phyloP scores from a whole-genome alignment of 2,113 vertebrate genomes.

The Ammodramus savannarum region DNA sequence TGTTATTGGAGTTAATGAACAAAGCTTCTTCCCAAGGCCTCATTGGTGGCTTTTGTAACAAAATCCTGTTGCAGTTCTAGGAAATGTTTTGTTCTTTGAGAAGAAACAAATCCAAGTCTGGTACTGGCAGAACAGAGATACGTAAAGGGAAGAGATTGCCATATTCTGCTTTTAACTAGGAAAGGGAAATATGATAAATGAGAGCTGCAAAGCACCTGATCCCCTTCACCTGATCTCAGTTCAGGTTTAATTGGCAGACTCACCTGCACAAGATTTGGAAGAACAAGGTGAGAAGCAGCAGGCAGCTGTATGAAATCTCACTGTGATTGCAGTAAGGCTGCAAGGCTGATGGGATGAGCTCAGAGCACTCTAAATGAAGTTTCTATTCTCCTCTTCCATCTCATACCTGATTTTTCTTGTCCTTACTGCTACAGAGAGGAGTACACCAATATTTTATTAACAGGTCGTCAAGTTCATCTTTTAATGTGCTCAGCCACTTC shows the following conservation, averaged over 20 bases:
- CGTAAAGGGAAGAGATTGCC: neutral
- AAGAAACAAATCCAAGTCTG: neutral
- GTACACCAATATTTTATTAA: neutral
- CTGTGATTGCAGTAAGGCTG: accelerated
- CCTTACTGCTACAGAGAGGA: neutral
- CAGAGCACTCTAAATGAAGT: neutral
- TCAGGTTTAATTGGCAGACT: neutral
- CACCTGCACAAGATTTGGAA: neutral
- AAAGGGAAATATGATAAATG: neutral
- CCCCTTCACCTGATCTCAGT: neutral
- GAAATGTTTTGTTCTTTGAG: neutral
- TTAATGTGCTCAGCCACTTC: neutral
- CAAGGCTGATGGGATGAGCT: neutral
- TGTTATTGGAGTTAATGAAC: neutral
- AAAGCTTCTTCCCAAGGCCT: neutral
- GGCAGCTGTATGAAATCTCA: neutral
- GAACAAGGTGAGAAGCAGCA: neutral
- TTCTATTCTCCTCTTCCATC: neutral
- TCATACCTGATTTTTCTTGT: neutral
- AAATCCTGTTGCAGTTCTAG: neutral
- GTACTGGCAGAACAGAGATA: neutral
- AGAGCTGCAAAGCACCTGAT: neutral
- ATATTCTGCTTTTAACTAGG: neutral
- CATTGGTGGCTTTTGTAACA: neutral
- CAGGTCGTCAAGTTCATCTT: neutral